Conservation (phyloP, 2,113 vertebrate species). For the Labeo rohita region DNA sequence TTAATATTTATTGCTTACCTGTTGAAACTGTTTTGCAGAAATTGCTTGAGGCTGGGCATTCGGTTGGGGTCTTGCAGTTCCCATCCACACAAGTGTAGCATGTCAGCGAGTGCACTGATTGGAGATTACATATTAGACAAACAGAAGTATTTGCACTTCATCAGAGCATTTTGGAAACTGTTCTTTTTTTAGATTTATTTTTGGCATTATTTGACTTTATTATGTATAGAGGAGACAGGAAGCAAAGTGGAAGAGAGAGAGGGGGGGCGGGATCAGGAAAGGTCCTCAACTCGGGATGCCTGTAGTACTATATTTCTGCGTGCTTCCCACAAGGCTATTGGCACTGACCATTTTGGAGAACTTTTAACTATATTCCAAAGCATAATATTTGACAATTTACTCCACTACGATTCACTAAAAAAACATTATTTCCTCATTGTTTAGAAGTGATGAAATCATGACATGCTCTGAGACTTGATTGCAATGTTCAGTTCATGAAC, state of each 20-base stretch:
- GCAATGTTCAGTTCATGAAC: background rate
- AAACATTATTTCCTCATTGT: too few species aligned
- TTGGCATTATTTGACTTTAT: too few species aligned
- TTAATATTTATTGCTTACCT: slow-evolving; percentile 45
- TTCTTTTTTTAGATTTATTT: too few species aligned
- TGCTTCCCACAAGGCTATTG: too few species aligned
- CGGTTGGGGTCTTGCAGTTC: slow-evolving; percentile 45
- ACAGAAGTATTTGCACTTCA: background rate
- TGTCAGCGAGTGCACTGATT: slow-evolving; percentile 62
- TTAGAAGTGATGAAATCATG: too few species aligned
- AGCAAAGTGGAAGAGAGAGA: too few species aligned
- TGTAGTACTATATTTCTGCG: too few species aligned
- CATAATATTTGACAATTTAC: background rate
- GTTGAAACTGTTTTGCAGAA: slow-evolving; percentile 55
- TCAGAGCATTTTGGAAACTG: background rate
- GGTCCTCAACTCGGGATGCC: too few species aligned
- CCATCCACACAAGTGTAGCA: slow-evolving; percentile 61
- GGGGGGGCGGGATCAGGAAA: too few species aligned
- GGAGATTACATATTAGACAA: background rate
- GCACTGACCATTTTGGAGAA: background rate
- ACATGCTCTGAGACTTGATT: background rate
- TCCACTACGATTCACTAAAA: background rate
- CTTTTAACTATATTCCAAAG: background rate
- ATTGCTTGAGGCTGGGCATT: background rate
- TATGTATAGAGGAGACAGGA: too few species aligned